Conservation (phyloP, 2,797 vertebrate genomes). For the Tragelaphus eurycerus region DNA sequence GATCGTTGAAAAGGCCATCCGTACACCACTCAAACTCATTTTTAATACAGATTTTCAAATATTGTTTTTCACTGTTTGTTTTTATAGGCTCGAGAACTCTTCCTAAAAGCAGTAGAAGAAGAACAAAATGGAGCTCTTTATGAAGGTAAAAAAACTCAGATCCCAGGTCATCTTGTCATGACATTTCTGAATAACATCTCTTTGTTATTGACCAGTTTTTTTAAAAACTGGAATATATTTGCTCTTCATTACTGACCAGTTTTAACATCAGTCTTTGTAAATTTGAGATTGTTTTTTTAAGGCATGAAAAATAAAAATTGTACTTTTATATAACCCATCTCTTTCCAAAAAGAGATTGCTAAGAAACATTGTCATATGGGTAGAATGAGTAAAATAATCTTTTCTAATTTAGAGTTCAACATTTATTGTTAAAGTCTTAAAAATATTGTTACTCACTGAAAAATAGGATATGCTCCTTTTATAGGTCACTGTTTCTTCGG, state of each 20-base stretch:
- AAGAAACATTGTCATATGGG: background rate
- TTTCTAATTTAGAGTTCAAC: conserved; percentile 29
- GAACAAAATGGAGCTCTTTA: conserved; percentile 98
- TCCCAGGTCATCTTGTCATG: background rate
- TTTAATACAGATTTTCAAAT: conserved; percentile 48
- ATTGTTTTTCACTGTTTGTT: conserved; percentile 58
- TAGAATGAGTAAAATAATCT: background rate
- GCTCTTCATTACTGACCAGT: background rate
- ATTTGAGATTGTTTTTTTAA: background rate
- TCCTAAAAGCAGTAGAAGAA: conserved; percentile 95
- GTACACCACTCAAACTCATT: background rate
- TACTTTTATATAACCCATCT: background rate
- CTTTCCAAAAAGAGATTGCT: background rate
- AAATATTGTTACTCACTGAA: background rate
- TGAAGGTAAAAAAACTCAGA: conserved; percentile 87
- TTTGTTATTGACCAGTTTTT: background rate
- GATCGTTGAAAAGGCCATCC: background rate
- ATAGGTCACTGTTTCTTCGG: background rate
- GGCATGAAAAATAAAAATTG: background rate
- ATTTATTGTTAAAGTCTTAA: conserved; percentile 16
- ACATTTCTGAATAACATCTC: background rate
- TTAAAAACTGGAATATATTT: background rate
- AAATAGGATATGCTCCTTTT: background rate
- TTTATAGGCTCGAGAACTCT: conserved; percentile 94
- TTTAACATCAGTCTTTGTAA: background rate